phyloP scores from a whole-genome alignment of 2,797 vertebrate genomes.

The Silurus aristotelis region DNA sequence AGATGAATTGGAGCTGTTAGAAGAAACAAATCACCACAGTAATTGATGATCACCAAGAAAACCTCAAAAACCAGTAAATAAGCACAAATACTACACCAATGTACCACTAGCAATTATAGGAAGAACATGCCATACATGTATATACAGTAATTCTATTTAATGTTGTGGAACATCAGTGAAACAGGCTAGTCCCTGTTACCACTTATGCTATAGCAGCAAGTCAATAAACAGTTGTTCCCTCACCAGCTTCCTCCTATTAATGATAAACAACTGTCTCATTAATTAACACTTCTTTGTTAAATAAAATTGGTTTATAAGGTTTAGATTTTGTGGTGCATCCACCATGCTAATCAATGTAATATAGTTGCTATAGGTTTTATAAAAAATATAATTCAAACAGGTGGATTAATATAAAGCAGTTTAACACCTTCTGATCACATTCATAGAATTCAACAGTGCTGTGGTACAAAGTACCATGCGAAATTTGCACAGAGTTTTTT shows the following conservation, averaged over 20 bases:
- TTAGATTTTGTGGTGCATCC: neutral
- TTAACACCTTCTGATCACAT: neutral
- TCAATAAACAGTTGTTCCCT: neutral
- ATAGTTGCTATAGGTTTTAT: neutral
- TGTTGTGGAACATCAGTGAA: neutral
- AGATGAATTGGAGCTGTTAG: neutral
- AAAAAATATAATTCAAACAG: neutral
- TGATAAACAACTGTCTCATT: neutral
- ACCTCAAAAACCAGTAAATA: neutral
- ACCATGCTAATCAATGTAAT: neutral
- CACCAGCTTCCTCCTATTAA: neutral
- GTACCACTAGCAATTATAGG: neutral
- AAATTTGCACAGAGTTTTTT: neutral
- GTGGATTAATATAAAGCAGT: too few species aligned
- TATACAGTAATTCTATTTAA: too few species aligned
- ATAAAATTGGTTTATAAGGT: neutral
- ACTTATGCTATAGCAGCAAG: neutral
- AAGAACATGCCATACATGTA: neutral
- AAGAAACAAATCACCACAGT: neutral
- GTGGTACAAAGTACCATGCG: neutral
- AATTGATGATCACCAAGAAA: neutral
- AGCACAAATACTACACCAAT: neutral
- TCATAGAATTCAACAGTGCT: neutral
- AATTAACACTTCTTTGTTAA: neutral
- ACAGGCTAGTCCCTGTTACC: neutral